A percentile compares a stretch with the other conserved stretches of the same genome.
Evolutionary conservation across 2,113 vertebrate species (phyloP).

Genomic region (Anas platyrhynchos): DNA sequence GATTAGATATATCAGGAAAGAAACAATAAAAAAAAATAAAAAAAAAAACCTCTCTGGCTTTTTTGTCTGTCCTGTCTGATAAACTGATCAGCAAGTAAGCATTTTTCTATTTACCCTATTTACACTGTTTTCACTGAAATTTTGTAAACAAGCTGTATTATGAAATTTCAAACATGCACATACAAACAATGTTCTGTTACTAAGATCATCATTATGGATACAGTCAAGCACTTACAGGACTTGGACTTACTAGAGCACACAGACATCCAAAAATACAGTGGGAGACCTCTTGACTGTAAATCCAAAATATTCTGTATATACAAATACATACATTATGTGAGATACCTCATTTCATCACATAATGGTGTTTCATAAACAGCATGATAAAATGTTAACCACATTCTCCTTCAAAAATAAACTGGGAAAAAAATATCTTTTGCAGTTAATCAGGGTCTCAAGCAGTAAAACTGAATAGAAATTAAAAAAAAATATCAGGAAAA

Average conservation of each 20-base stretch:
- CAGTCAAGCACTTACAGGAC: not conserved
- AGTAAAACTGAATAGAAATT: not conserved
- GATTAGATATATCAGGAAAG: not conserved
- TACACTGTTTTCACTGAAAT: not conserved
- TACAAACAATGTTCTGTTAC: not conserved
- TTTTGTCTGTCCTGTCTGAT: not conserved
- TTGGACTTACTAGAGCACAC: not conserved
- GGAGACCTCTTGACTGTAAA: not conserved
- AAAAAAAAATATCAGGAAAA: not conserved
- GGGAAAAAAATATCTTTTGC: not conserved
- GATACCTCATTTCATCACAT: not conserved
- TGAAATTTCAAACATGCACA: not conserved
- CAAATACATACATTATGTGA: not conserved
- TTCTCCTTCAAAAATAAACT: not conserved
- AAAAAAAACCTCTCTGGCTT: not conserved
- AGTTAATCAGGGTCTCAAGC: not conserved
- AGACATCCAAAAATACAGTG: not conserved
- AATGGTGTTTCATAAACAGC: not conserved
- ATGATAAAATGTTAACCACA: not conserved
- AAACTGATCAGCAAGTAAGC: not conserved
- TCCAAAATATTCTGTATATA: not conserved
- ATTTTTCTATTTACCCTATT: not conserved
- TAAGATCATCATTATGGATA: not conserved
- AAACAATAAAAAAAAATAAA: not conserved
- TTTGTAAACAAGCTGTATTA: not conserved